Base-by-base conservation (phyloP, 2,888 invertebrate species). In the Eupithecia subumbrata region DNA sequence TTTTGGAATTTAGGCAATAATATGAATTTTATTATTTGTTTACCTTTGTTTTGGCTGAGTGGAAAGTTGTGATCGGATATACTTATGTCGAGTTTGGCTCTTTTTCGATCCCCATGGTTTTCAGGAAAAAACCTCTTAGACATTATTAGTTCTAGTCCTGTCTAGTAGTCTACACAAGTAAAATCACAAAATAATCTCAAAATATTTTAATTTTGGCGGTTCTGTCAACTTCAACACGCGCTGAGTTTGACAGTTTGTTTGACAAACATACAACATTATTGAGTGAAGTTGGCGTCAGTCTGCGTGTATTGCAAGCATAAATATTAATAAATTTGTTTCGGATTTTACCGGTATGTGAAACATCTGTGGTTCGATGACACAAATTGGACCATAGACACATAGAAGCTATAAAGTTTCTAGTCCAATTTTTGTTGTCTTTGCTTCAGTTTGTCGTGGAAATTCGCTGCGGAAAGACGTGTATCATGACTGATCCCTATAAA, bases 61-160 rank as follows among this genome's bases (percentile, higher is more conserved):
- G 94, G 94, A 86, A 95, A 92, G 81, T 93, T 93, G 77, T 94
- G 94, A 82, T 95, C 93, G 12, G 92, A 89, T 76, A 91, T 85
- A 71, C 91, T 90, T 40, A 93, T 83, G 84, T 94, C 89, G n/a
- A 95, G 88, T 84, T 89, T 94, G 2, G 92, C 88, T 80, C 89
- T 92, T 80, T 95, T 95, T 72, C 91, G 86, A 79, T 92, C 92
- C 40, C 91, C 92, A 70, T 85, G 81, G 70, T 91, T 89, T 82
- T 91, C 90, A 18, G 91, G 91, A 84, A 83, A 88, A 80, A 82
- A 89, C 80, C 94, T 87, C 85, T 95, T 95, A 64, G 94, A 89
- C 94, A 95, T 95, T 83, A 82, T 88, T 48, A 25, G 34, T 18
- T 34, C 48, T 34, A 25, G 5, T 43, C 5, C 40, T 52, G 8